Conservation (phyloP, 2,888 invertebrate genomes). For the Nezara viridula region DNA sequence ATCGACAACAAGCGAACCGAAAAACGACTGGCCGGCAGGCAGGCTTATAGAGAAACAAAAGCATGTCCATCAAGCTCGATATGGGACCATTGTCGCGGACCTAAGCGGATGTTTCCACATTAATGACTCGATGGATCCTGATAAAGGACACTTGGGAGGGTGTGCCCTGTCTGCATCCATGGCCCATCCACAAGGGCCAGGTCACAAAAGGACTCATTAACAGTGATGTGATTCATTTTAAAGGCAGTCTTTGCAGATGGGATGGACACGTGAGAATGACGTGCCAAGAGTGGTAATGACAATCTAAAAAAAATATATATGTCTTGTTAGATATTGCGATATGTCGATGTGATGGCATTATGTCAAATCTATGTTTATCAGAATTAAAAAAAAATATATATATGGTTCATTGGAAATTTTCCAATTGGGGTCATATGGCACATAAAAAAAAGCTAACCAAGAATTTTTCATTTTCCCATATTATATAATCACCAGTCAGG, state of each 20-base stretch:
- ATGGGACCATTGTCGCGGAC: slow-evolving; percentile 20
- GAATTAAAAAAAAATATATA: too few relatives aligned
- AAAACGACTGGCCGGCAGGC: not conserved
- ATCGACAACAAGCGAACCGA: not conserved
- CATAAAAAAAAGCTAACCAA: too few relatives aligned
- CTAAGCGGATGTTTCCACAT: slow-evolving; percentile 29
- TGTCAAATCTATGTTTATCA: too few relatives aligned
- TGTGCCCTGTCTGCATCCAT: not conserved
- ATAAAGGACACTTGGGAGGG: slow-evolving; percentile 16
- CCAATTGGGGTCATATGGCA: too few relatives aligned
- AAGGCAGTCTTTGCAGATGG: not conserved
- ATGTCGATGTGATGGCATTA: too few relatives aligned
- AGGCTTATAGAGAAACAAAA: slow-evolving; percentile 30
- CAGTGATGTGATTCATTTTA: not conserved
- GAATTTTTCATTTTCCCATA: too few relatives aligned
- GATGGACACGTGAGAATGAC: not conserved
- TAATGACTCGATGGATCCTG: not conserved
- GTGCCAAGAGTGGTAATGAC: not conserved
- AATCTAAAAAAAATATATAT: not conserved
- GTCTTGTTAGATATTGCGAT: not conserved
- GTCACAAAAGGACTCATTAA: not conserved
- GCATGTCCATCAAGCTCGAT: slow-evolving; percentile 4
- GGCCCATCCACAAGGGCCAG: too few relatives aligned
- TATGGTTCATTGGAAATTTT: too few relatives aligned
- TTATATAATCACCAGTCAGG: too few relatives aligned